phyloP scores from a whole-genome alignment of 2,888 invertebrate genomes.

The Rhodophaea formosa region DNA sequence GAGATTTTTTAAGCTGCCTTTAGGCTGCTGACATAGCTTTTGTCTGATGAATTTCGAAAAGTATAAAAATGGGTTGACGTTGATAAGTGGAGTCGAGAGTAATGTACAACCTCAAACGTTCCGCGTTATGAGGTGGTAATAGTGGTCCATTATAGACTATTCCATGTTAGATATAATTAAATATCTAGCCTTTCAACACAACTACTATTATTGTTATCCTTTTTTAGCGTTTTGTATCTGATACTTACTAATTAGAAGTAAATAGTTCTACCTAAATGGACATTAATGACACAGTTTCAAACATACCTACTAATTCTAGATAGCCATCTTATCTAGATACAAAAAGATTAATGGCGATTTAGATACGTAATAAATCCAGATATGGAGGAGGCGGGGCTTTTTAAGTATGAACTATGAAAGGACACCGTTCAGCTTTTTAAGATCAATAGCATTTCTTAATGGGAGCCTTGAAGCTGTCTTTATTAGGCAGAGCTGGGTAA shows the following conservation, averaged over 20 bases:
- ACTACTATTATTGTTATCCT: neutral
- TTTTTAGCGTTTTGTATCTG: neutral
- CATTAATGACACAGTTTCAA: neutral
- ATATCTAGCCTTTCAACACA: neutral
- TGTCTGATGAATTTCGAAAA: no score
- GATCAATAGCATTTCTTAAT: neutral
- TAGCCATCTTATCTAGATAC: neutral
- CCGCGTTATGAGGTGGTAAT: no score
- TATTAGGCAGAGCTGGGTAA: conserved; percentile 21
- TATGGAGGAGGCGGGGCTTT: neutral
- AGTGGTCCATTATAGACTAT: neutral
- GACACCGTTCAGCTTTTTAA: neutral
- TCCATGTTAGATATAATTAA: neutral
- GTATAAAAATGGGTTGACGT: no score
- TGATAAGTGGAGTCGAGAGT: no score
- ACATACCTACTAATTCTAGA: neutral
- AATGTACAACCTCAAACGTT: no score
- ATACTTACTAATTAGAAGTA: neutral
- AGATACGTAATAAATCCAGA: neutral
- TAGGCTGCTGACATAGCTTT: no score
- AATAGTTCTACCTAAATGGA: neutral
- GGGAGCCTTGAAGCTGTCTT: neutral
- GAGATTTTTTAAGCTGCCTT: no score
- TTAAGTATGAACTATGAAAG: neutral
- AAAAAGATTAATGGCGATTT: neutral